Conservation (phyloP, 2,797 vertebrate genomes). For the Coendou prehensilis region DNA sequence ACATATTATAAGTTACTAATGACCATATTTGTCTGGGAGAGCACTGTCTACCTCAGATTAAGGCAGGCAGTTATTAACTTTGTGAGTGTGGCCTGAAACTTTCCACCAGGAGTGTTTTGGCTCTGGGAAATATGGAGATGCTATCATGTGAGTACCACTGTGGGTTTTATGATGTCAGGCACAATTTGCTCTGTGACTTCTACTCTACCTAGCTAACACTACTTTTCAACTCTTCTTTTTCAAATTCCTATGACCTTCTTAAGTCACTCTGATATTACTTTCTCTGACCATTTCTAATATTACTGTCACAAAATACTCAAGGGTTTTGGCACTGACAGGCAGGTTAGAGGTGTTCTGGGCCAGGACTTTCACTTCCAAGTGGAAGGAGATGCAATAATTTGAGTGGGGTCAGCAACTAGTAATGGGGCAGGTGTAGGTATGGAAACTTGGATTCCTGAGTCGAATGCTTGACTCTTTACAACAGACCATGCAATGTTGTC, state of each 20-base stretch:
- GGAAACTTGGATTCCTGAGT: background rate
- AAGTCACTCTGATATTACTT: background rate
- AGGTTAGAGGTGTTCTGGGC: background rate
- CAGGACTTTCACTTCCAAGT: background rate
- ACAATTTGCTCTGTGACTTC: background rate
- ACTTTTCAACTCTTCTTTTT: background rate
- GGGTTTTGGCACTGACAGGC: background rate
- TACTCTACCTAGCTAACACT: background rate
- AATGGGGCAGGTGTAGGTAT: background rate
- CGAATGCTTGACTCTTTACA: background rate
- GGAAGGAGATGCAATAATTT: background rate
- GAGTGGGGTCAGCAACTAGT: background rate
- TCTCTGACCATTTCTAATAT: background rate
- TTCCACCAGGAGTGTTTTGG: background rate
- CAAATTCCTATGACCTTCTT: background rate
- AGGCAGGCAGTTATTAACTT: background rate
- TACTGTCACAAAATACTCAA: background rate
- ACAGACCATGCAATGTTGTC: rapidly evolving
- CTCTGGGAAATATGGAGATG: background rate
- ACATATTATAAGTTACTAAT: background rate
- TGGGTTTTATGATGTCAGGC: background rate
- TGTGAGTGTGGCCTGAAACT: background rate
- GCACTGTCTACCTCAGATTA: background rate
- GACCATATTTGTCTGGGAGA: background rate
- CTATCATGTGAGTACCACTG: background rate